Evolutionary conservation across 2,797 vertebrate species (phyloP), one percentile per base, ranked within the genome.

Genomic region (Sylvilagus floridanus): DNA sequence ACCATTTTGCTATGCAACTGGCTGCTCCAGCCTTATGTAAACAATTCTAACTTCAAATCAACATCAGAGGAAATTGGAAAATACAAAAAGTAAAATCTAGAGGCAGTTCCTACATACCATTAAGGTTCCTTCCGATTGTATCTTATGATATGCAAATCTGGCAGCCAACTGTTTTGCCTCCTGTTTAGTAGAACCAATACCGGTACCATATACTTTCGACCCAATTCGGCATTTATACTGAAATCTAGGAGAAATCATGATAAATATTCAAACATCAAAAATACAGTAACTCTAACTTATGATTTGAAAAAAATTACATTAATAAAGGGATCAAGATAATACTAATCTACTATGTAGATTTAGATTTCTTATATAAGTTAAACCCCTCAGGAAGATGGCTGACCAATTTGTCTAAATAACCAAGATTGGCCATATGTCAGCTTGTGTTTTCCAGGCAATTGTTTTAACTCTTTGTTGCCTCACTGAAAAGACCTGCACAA

Each of bases 161-260:
- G 98, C 98, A 87, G 98, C 98, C 86, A 93, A 77, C 13, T 96
- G 90, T 92, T 73, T 98, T 84, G 98, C 98, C n/a, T 69, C 90
- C 87, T 47, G 71, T 91, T 86, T 13, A 32, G 90, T 91, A 60
- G 47, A 0, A 79, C 98, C 98, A 60, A 4, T 60, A 22, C 96
- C 98, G 17, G 0, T 12, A 35, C 78, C 96, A 62, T 52, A 98
- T 13, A 63, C 0, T 14, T 0, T 0, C 7, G 65, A 42, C 16
- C 17, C 95, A 94, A 98, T 60, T 68, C 7, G 92, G 96, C 97
- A 98, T 35, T 2, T 88, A 89, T 7, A 69, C 28, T 1, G 60
- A 96, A 91, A 97, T 0, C 98, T 98, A 97, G 63, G 95, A 96
- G 82, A 97, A 77, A 96, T 52, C 84, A 94, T 1, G 92, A 3